Evolutionary conservation across 2,888 invertebrate species (phyloP), one percentile per base, ranked within the genome.

Genomic region (Stratiomys singularior): DNA sequence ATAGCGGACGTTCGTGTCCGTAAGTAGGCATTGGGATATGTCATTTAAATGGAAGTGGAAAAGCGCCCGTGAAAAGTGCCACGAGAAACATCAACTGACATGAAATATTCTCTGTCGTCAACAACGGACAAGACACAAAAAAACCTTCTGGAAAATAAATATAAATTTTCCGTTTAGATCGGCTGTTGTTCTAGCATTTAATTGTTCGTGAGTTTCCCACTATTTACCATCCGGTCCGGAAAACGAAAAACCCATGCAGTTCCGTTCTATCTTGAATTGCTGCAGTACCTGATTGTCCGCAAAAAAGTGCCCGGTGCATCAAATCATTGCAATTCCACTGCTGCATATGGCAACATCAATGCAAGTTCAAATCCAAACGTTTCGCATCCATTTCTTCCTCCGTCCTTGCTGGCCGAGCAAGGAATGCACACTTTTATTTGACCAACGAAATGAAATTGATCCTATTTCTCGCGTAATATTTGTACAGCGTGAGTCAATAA

Each of bases 371-470:
- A 37, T 5, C 5, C 37, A 37, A 37, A 37, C 37, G 3, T 37
- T 21, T 28, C 66, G 18, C 37, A 15, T 72, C 44, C 47, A 27
- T 72, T 72, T n/a, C 25, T 23, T 7, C 27, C 9, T 11, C 25
- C 46, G 46, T 46, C 7, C 2, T n/a, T 25, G 5, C 23, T 9
- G n/a, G 21, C 60, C 11, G 60, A 18, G 37, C 27, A 64, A 64
- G 58, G 21, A 60, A 60, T 15, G n/a, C 37, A 64, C 37, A 11
- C 64, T 63, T 79, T 76, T 78, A 76, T 77, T 79, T 77, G 71
- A 76, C 52, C 69, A 77, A 46, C 77, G 58, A 77, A 79, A 63
- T 78, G 77, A 77, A 79, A 79, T 77, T 72, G 76, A 76, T 79
- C 76, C 66, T 77, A 56, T 37, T 77, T 66, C 44, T 56, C 74